Evolutionary conservation across 2,888 invertebrate species (phyloP).

Genomic region (Brenthis hecate): DNA sequence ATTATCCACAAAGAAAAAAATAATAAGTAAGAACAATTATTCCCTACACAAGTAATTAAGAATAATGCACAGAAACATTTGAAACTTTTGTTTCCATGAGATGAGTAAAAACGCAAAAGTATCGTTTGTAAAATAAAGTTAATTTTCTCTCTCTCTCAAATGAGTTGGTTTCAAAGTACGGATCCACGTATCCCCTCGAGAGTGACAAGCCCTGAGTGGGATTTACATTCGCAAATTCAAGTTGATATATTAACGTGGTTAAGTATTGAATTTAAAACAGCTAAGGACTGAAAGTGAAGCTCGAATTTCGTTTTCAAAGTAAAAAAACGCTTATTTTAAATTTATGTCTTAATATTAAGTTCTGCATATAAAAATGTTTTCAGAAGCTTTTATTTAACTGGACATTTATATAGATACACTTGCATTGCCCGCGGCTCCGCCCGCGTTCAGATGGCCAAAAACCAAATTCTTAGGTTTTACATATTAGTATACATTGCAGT

Average conservation of each 20-base stretch:
- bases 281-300: constrained; percentile 3
- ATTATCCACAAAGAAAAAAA: too few relatives aligned
- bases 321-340: too few relatives aligned
- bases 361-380: too few relatives aligned
- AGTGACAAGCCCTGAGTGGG: constrained; percentile 10
- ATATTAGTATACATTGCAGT: too few relatives aligned
- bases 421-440: too few relatives aligned
- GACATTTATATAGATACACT: too few relatives aligned
- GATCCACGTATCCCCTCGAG: constrained; percentile 17
- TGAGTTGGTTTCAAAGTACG: constrained; percentile 18
- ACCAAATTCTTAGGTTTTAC: too few relatives aligned
- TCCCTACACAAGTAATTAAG: background rate
- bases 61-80: background rate
- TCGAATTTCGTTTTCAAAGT: background rate
- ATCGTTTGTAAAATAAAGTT: constrained; percentile 8
- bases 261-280: constrained; percentile 18
- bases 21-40: too few relatives aligned
- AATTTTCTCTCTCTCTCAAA: constrained; percentile 13
- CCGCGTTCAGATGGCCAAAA: too few relatives aligned
- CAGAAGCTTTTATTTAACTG: too few relatives aligned
- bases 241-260: constrained; percentile 18
- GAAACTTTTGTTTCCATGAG: background rate
- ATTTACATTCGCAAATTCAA: constrained; percentile 18
- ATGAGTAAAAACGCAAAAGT: constrained; percentile 1
- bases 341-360: too few relatives aligned